Evolutionary conservation across 2,888 invertebrate genomes (phyloP).

Genomic region (Poecilobothrus nobilitatus): DNA sequence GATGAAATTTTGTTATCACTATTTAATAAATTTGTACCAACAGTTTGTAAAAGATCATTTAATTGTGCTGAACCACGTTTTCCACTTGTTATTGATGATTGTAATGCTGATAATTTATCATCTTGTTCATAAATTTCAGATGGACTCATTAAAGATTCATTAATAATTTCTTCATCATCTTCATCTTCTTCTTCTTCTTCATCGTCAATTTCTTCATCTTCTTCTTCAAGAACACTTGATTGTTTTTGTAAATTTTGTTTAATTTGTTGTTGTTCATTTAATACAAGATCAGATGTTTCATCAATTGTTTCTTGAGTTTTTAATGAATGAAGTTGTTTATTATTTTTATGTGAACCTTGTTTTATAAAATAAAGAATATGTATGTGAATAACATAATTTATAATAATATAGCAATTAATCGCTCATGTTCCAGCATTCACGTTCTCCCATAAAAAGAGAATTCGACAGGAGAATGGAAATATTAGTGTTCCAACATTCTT

Average conservation of each 20-base stretch:
- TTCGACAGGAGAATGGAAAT: too few species aligned
- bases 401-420: too few species aligned
- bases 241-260: slow-evolving; percentile 24
- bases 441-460: too few species aligned
- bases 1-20: slow-evolving; percentile 7
- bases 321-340: slow-evolving; percentile 31
- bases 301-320: slow-evolving; percentile 38
- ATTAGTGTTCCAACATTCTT: too few species aligned
- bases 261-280: slow-evolving; percentile 30
- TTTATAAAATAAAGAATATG: too few species aligned
- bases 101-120: slow-evolving; percentile 9
- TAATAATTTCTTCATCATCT: not conserved
- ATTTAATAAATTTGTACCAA: not conserved
- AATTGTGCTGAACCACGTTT: slow-evolving; percentile 5
- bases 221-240: slow-evolving; percentile 25
- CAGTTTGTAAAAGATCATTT: not conserved
- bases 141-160: not conserved
- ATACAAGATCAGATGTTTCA: slow-evolving; percentile 22
- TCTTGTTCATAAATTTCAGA: slow-evolving; percentile 9
- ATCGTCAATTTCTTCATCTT: slow-evolving; percentile 16
- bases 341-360: slow-evolving; percentile 11
- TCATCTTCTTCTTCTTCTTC: slow-evolving; percentile 14
- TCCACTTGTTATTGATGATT: not conserved
- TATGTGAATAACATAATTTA: too few species aligned
- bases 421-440: too few species aligned